Evolutionary conservation across 2,888 invertebrate genomes (phyloP).

Genomic region (Campaea margaritaria): DNA sequence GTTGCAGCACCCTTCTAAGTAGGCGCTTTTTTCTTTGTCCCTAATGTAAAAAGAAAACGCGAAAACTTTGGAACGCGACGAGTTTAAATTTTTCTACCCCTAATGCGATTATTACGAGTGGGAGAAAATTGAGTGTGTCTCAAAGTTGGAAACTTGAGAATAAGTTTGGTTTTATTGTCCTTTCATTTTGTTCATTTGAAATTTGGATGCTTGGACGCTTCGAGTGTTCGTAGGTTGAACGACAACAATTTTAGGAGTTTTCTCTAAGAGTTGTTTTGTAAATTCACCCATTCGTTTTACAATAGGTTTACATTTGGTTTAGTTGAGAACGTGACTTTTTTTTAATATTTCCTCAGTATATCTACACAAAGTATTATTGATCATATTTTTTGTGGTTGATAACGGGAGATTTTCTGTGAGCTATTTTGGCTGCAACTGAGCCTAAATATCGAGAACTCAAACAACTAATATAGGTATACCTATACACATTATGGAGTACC

Average conservation of each 20-base stretch:
- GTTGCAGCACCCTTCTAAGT: slow-evolving; percentile 82
- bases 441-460: too few species aligned
- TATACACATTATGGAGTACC: too few species aligned
- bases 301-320: neutral
- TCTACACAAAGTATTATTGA: too few species aligned
- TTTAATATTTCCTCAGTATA: too few species aligned
- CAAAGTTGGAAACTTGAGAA: slow-evolving; percentile 37
- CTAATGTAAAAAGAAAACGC: slow-evolving; percentile 84
- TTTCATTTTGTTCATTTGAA: slow-evolving; percentile 40
- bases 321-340: too few species aligned
- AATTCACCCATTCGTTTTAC: slow-evolving; percentile 4
- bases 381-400: too few species aligned
- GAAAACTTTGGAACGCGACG: slow-evolving; percentile 73
- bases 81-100: slow-evolving; percentile 75
- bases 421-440: too few species aligned
- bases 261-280: slow-evolving; percentile 7
- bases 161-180: slow-evolving; percentile 41
- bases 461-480: too few species aligned
- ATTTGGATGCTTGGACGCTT: too few species aligned
- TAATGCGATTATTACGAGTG: slow-evolving; percentile 84
- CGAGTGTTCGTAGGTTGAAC: slow-evolving; percentile 1
- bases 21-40: slow-evolving; percentile 74
- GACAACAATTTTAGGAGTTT: slow-evolving; percentile 1
- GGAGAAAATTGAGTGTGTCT: slow-evolving; percentile 61
- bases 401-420: too few species aligned